phyloP scores from a whole-genome alignment of 2,113 vertebrate species.

The Uropsilus gracilis region DNA sequence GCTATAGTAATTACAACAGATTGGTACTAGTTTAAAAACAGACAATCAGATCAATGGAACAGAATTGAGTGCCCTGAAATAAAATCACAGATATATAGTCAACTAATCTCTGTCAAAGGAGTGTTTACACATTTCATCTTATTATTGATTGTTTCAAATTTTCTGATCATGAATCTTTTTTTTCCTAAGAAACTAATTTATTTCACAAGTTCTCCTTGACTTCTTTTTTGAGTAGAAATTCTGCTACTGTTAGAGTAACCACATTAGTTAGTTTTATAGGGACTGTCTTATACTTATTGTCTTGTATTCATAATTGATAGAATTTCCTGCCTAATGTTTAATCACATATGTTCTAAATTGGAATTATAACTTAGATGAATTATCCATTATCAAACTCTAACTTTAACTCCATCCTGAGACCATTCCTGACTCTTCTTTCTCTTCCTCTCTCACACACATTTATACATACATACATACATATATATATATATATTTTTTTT shows the following conservation, averaged over 20 bases:
- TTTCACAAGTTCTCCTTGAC: background rate
- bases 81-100: too few relatives aligned
- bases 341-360: background rate
- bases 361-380: background rate
- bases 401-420: background rate
- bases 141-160: background rate
- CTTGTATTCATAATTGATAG: background rate
- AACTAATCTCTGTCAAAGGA: too few relatives aligned
- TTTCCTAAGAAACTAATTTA: background rate
- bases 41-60: too few relatives aligned
- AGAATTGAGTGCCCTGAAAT: too few relatives aligned
- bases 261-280: background rate
- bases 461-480: background rate
- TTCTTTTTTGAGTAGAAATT: background rate
- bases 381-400: background rate
- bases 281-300: background rate
- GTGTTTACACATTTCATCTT: background rate
- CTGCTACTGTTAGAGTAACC: background rate
- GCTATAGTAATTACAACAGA: too few relatives aligned
- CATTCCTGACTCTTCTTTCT: too few relatives aligned
- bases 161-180: background rate
- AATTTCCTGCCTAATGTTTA: background rate
- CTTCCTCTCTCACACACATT: too few relatives aligned
- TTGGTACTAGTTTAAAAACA: too few relatives aligned
- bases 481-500: fast-evolving